phyloP scores from a whole-genome alignment of 37 sponge, comb jelly and placozoan species.

The Theonella swinhoei region DNA sequence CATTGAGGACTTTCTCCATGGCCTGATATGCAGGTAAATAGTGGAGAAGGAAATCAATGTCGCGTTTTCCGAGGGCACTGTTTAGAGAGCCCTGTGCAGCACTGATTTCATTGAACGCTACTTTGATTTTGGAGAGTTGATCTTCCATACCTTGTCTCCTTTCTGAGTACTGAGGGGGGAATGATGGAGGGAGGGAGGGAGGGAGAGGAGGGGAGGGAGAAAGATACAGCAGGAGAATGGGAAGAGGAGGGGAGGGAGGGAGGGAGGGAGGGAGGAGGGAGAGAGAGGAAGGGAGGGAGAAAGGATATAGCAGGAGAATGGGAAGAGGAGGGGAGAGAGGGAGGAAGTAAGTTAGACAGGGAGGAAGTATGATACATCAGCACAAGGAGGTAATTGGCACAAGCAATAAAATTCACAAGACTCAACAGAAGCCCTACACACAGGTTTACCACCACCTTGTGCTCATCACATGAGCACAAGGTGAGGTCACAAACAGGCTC shows the following conservation, averaged over 20 bases:
- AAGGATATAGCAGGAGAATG: neutral
- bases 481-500: too few species aligned
- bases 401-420: too few species aligned
- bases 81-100: slow-evolving; percentile 46
- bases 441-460: too few species aligned
- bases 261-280: neutral
- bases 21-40: slow-evolving; percentile 5
- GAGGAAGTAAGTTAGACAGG: slow-evolving; percentile 7
- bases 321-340: neutral
- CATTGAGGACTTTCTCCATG: slow-evolving; percentile 24
- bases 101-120: neutral
- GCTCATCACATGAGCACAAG: too few species aligned
- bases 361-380: too few species aligned
- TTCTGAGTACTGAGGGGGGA: slow-evolving; percentile 3
- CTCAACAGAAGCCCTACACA: too few species aligned
- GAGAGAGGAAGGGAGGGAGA: slow-evolving; percentile 8
- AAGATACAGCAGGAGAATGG: neutral
- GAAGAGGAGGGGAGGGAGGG: neutral
- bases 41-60: slow-evolving; percentile 50
- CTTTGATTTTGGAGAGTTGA: slow-evolving; percentile 33
- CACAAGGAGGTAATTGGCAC: too few species aligned
- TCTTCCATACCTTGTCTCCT: neutral
- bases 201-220: neutral
- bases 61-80: slow-evolving; percentile 13
- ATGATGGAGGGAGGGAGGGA: slow-evolving; percentile 1